Evolutionary conservation across 1,140 invertebrate species (phyloP).

Genomic region (Elysia chlorotica): DNA sequence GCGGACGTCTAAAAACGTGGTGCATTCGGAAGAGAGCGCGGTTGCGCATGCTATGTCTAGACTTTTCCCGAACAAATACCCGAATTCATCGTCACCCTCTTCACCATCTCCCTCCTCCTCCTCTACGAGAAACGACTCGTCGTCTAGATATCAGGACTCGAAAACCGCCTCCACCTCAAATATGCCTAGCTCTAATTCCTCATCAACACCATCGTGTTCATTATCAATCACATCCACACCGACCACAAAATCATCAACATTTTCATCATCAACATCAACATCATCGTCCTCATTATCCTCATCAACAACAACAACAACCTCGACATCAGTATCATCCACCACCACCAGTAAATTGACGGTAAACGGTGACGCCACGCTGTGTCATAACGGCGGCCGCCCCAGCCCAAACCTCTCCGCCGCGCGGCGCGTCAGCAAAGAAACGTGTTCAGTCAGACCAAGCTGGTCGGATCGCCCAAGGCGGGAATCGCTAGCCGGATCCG

Average conservation of each 20-base stretch:
- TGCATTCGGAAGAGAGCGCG: conserved; percentile 9
- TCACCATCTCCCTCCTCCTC: not conserved
- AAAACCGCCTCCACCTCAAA: no score
- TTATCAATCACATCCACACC: no score
- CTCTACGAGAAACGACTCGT: no score
- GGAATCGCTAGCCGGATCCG: conserved; percentile 47
- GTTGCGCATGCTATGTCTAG: not conserved
- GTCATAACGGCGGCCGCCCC: conserved; percentile 8
- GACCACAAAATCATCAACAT: no score
- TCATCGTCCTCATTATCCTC: not conserved
- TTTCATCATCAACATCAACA: not conserved
- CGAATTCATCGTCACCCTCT: no score
- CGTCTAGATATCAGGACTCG: no score
- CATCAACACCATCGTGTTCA: no score
- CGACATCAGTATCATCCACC: not conserved
- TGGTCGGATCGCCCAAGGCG: conserved; percentile 45
- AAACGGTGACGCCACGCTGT: conserved; percentile 5
- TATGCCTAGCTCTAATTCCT: no score
- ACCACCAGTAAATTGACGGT: not conserved
- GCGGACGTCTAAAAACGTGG: conserved; percentile 3
- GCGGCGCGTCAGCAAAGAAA: no score
- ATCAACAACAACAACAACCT: not conserved
- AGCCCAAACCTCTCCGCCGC: no score
- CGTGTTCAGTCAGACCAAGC: conserved; percentile 31
- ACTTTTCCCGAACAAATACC: conserved; percentile 8